These are phyloP conservation scores for Tiliqua scincoides DNA, from an alignment of 2,113 vertebrate genomes.

Conservation along the genomic window DNA sequence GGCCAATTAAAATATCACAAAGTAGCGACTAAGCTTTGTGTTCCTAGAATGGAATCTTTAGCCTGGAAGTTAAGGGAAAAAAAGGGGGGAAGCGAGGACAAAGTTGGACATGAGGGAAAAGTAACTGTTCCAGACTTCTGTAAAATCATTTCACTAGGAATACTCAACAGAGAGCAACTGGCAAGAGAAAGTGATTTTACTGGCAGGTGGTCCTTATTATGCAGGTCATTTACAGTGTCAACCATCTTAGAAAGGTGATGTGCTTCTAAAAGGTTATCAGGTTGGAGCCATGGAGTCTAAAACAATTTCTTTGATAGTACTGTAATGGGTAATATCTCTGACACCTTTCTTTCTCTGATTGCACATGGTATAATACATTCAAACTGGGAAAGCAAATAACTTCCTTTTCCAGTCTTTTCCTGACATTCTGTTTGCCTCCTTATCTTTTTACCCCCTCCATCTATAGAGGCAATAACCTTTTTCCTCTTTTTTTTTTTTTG, in stretches of 20 bases:
- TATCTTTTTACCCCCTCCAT: slow-evolving; percentile 3
- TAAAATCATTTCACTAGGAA: not conserved
- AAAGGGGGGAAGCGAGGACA: not conserved
- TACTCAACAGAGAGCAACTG: not conserved
- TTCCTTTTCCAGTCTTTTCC: slow-evolving; percentile 27
- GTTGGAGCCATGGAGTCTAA: slow-evolving; percentile 68
- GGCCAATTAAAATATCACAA: not conserved
- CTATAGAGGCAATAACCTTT: slow-evolving; percentile 19
- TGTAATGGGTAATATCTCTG: slow-evolving; percentile 68
- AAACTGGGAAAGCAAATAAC: slow-evolving; percentile 52
- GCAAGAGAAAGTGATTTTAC: not conserved
- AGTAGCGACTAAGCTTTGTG: not conserved
- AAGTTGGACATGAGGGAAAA: not conserved
- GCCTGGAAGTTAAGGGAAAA: not conserved
- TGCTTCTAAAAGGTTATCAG: slow-evolving; percentile 68
- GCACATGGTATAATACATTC: slow-evolving; percentile 59
- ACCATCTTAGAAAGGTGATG: slow-evolving; percentile 56
- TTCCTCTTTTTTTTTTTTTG: not conserved
- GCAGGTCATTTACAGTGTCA: slow-evolving; percentile 51
- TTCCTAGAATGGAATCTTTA: not conserved
- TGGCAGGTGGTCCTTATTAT: slow-evolving; percentile 66
- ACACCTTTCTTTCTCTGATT: slow-evolving; percentile 59
- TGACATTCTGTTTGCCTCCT: slow-evolving; percentile 14
- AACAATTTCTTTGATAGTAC: slow-evolving; percentile 65
- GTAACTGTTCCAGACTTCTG: not conserved